A percentile compares a stretch with the other conserved stretches of the same genome.
These are phyloP conservation scores for Pelochelys cantorii DNA, from an alignment of 2,797 vertebrate genomes.

Conservation along the genomic window DNA sequence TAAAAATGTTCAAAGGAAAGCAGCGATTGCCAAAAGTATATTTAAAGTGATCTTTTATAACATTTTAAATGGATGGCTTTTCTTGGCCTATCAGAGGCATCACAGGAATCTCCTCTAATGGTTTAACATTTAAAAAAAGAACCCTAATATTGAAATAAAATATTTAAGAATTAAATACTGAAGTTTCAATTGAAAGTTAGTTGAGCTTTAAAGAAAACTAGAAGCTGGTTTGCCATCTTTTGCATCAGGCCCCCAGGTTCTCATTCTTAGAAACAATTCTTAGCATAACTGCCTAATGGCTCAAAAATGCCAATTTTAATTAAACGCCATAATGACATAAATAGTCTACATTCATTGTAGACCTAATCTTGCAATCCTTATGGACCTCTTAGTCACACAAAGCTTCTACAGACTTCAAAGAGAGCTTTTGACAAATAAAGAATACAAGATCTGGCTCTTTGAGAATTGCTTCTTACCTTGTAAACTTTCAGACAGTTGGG, in stretches of 20 bases:
- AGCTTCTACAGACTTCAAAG: background rate
- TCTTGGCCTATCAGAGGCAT: background rate
- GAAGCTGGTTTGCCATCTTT: background rate
- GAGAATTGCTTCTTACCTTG: background rate
- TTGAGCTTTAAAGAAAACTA: background rate
- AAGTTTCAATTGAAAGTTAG: background rate
- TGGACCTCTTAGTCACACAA: slow-evolving; percentile 5
- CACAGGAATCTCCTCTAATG: background rate
- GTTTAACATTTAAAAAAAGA: background rate
- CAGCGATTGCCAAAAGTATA: slow-evolving; percentile 54
- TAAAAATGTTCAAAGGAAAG: slow-evolving; percentile 58
- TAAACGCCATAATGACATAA: background rate
- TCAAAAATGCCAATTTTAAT: slow-evolving; percentile 32
- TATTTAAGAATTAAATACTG: background rate
- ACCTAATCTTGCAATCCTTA: slow-evolving; percentile 17
- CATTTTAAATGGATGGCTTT: slow-evolving; percentile 20
- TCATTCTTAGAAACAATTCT: background rate
- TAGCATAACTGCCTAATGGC: background rate
- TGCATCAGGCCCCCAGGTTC: background rate
- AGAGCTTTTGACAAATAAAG: background rate
- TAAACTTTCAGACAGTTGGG: background rate
- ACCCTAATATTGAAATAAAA: background rate
- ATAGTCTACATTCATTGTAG: background rate
- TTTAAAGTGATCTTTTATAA: slow-evolving; percentile 46
- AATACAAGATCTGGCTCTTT: background rate